A percentile compares a stretch with the other conserved stretches of the same genome.
These are phyloP conservation scores for Boloria selene DNA, from an alignment of 2,888 invertebrate species.

Conservation along the genomic window DNA sequence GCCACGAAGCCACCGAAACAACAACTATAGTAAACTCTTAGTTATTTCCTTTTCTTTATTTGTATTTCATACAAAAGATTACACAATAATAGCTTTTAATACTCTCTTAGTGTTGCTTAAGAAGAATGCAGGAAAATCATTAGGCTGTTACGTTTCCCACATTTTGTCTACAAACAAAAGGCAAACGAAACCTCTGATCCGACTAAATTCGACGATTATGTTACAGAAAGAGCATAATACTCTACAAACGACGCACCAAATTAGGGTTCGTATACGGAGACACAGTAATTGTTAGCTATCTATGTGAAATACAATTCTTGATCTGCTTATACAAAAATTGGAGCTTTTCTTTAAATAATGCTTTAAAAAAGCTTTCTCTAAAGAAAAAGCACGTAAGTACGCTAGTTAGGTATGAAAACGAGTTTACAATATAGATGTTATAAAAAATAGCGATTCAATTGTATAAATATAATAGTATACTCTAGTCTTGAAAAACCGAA, in stretches of 20 bases:
- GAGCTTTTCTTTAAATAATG: slow-evolving; percentile 1
- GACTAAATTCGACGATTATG: slow-evolving; percentile 51
- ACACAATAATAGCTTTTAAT: slow-evolving; percentile 19
- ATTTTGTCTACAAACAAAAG: slow-evolving; percentile 44
- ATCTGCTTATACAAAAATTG: slow-evolving; percentile 2
- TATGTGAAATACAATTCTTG: slow-evolving; percentile 43
- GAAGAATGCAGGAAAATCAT: slow-evolving; percentile 41
- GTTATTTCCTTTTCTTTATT: no score
- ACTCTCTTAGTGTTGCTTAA: slow-evolving; percentile 26
- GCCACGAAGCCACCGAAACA: neutral
- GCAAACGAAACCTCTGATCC: slow-evolving; percentile 47
- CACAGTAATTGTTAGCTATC: slow-evolving; percentile 64
- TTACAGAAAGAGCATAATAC: slow-evolving; percentile 48
- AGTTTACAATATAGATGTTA: no score
- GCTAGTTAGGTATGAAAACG: no score
- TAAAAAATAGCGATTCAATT: no score
- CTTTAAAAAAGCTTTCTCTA: neutral
- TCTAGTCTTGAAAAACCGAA: no score
- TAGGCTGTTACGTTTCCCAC: slow-evolving; percentile 36
- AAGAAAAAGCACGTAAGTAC: neutral
- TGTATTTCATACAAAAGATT: slow-evolving; percentile 20
- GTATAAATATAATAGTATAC: no score
- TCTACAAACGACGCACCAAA: slow-evolving; percentile 51
- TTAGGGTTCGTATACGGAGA: slow-evolving; percentile 56
- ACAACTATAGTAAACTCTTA: no score